Base-by-base conservation (phyloP, 2,113 vertebrate species). In the Todiramphus saurophagus region DNA sequence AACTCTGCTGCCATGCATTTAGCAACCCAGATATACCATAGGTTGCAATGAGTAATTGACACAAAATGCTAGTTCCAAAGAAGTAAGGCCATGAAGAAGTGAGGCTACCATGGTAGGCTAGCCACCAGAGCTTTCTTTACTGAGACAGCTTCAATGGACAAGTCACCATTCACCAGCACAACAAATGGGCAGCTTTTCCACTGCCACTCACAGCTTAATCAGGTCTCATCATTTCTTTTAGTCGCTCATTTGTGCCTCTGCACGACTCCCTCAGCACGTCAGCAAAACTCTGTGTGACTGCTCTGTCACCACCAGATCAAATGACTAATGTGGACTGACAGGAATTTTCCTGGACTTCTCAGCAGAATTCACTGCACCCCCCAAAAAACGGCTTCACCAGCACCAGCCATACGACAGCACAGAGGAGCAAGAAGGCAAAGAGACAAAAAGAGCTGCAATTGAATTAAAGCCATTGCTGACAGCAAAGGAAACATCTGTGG, bases 401-500 rank as follows among this genome's bases (percentile, higher is more conserved):
- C 44, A 66, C 44, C 15, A 70, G 33, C 55, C 56, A n/a, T 13
- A 23, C 0, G 12, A 24, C 51, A 87, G 35, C 23, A 15, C 28
- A 72, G 76, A 81, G 33, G 46, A 83, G 8, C 2, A 0, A 77
- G 31, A 86, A 70, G 37, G 68, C 86, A 87, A 82, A 73, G 51
- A 81, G 77, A 56, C 37, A 43, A 41, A 80, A 87, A 68, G 33
- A 90, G 30, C 60, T 87, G 35, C 46, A 60, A 48, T 95, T 90
- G 72, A 92, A 75, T 75, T 89, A 87, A 91, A 95, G 64, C 48
- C 60, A 31, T 75, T 5, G 2, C 64, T 89, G 83, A 82, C 69
- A 94, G 80, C 76, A 84, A 77, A 92, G 51, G 51, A 94, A 89
- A 90, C 56, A 89, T 84, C 69, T 72, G 76, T 35, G 39, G 20